These are phyloP conservation scores for Serinus canaria DNA, from an alignment of 2,113 vertebrate genomes.

Conservation along the genomic window DNA sequence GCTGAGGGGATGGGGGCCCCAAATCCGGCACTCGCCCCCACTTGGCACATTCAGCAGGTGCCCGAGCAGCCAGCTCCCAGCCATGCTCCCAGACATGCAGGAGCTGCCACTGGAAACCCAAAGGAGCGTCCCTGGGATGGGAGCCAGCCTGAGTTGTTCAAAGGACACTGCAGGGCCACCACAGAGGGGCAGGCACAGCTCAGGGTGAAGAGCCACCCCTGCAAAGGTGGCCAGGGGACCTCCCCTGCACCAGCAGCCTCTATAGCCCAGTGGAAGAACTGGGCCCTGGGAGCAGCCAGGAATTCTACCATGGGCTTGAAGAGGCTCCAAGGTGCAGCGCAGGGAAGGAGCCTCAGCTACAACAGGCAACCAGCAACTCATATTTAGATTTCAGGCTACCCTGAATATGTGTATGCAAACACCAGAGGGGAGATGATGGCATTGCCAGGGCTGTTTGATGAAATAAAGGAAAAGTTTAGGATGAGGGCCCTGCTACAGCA, in stretches of 20 bases:
- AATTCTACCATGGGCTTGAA: neutral
- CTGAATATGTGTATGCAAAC: neutral
- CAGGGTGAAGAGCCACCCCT: neutral
- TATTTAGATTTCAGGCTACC: neutral
- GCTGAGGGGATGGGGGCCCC: neutral
- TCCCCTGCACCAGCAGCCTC: neutral
- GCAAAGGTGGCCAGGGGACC: neutral
- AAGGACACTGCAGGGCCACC: neutral
- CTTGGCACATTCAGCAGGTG: neutral
- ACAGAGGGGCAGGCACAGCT: neutral
- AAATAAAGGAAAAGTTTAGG: neutral
- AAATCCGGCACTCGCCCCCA: fast-evolving
- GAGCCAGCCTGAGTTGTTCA: neutral
- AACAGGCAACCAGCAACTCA: fast-evolving
- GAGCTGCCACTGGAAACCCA: neutral
- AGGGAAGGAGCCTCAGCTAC: neutral
- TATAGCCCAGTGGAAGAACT: neutral
- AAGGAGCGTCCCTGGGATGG: neutral
- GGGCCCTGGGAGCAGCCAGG: neutral
- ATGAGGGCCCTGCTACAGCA: neutral
- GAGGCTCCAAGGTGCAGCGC: neutral
- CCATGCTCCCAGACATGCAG: fast-evolving
- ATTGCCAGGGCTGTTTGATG: neutral
- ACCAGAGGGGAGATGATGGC: neutral
- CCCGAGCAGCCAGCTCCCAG: neutral